Base-by-base conservation (phyloP, 2,888 invertebrate genomes). In the Nomada ferruginata region DNA sequence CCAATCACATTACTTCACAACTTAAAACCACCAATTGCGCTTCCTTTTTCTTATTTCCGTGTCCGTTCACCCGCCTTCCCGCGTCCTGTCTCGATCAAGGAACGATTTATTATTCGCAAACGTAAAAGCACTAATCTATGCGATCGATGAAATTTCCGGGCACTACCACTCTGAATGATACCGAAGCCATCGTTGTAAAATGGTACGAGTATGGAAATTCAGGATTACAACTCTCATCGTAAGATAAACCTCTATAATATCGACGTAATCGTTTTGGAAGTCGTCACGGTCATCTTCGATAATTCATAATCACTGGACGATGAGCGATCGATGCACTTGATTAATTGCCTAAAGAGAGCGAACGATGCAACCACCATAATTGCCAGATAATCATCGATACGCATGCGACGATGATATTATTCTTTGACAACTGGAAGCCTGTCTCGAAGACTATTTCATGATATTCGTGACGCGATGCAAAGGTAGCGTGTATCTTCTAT, bases 371-470 rank as follows among this genome's bases (percentile, higher is more conserved):
- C 36, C 63, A 61, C 20, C 53, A 15, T 66, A 59, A 60, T 60
- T 65, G 20, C 69, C 72, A 59, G 47, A 59, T 47, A 57, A 42
- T 55, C 57, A 60, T 20, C 76, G 42, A 66, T 26, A 47, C 18
- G 23, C 18, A 20, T 11, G 44, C 59, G 74, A 65, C 79, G 71
- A 50, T 18, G 20, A 50, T 63, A 79, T 66, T 83, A 20, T 26
- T 36, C 53, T 79, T 90, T 88, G 84, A 87, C 89, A 86, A 84
- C 78, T 93, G 93, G 93, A 93, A 93, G 93, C 93, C 92, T 92
- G 91, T 89, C 92, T 90, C 90, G 92, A 92, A 93, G 92, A 92
- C 91, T 91, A 89, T 89, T 89, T 90, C 89, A 86, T 75, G 79
- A 61, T 83, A 73, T 36, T 68, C 66, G 23, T 36, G 23, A 60